These are phyloP conservation scores for Dynastes tityus DNA, from an alignment of 2,888 invertebrate genomes.

Conservation along the genomic window DNA sequence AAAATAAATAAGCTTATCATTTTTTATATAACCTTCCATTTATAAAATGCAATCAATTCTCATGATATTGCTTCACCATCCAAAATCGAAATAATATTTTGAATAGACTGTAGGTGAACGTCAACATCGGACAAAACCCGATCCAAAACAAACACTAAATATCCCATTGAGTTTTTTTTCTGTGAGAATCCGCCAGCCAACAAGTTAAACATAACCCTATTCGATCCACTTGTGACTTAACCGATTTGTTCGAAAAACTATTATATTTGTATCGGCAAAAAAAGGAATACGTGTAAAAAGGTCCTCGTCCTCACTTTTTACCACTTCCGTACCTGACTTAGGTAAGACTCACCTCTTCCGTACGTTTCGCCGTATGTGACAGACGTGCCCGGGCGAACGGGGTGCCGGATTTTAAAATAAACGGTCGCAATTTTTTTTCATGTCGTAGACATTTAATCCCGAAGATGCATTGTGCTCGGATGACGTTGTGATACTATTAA, in stretches of 20 bases:
- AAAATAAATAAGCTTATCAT: no score
- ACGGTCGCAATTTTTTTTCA: constrained; percentile 44
- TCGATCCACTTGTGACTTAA: constrained; percentile 66
- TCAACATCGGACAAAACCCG: constrained; percentile 35
- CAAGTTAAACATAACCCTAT: constrained; percentile 64
- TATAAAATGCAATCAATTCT: neutral
- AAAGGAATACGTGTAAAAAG: constrained; percentile 51
- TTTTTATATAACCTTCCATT: no score
- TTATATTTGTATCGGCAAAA: constrained; percentile 66
- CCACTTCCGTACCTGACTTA: constrained; percentile 53
- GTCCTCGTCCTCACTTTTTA: constrained; percentile 60
- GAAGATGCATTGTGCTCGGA: constrained; percentile 67
- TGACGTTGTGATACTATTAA: constrained; percentile 66
- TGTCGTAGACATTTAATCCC: constrained; percentile 61
- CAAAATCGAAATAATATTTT: constrained; percentile 4
- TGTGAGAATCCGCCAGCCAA: constrained; percentile 50
- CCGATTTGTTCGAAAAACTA: constrained; percentile 69
- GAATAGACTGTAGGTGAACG: constrained; percentile 28
- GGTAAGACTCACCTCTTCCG: neutral
- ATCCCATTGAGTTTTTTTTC: constrained; percentile 46
- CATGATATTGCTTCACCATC: no score
- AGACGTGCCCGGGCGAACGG: neutral
- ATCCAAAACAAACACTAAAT: constrained; percentile 49
- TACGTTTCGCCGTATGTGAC: neutral
- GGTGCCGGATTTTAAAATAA: constrained; percentile 35